Evolutionary conservation across 2,113 vertebrate genomes (phyloP).

Genomic region (Alouatta palliata): DNA sequence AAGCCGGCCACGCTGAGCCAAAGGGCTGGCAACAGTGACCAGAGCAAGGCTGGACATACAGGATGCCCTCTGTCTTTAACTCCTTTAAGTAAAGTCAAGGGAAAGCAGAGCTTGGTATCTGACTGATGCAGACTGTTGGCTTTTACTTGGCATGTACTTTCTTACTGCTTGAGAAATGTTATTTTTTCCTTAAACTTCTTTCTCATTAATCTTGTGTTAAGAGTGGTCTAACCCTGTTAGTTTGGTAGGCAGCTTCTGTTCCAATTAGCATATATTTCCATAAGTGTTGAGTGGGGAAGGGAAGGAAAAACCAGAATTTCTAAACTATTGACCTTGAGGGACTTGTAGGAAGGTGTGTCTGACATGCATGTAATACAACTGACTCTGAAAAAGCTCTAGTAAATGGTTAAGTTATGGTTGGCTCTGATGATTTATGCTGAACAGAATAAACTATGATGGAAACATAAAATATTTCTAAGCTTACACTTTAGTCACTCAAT

Average conservation of each 20-base stretch:
- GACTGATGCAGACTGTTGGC: neutral
- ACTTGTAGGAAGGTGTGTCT: conserved; percentile 64
- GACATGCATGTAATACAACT: conserved; percentile 43
- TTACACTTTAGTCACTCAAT: conserved; percentile 64
- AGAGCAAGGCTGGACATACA: fast-evolving
- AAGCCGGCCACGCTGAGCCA: neutral
- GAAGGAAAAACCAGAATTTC: conserved; percentile 38
- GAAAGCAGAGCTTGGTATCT: neutral
- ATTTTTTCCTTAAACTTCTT: conserved; percentile 53
- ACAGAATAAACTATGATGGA: conserved; percentile 57
- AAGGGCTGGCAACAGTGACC: neutral
- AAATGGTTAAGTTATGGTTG: conserved; percentile 36
- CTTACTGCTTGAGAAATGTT: conserved; percentile 53
- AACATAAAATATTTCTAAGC: conserved; percentile 63
- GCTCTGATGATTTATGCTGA: conserved; percentile 60
- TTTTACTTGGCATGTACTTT: conserved; percentile 50
- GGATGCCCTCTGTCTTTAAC: neutral
- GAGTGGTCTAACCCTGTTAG: conserved; percentile 46
- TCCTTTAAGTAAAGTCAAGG: neutral
- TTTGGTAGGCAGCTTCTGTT: conserved; percentile 41
- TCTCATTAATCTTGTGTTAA: conserved; percentile 68
- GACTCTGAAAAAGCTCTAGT: conserved; percentile 14
- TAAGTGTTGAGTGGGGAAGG: conserved; percentile 67
- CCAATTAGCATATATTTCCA: conserved; percentile 63
- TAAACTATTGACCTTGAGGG: conserved; percentile 61